Conservation (phyloP, 2,888 invertebrate species). For the Frankliniella fusca region DNA sequence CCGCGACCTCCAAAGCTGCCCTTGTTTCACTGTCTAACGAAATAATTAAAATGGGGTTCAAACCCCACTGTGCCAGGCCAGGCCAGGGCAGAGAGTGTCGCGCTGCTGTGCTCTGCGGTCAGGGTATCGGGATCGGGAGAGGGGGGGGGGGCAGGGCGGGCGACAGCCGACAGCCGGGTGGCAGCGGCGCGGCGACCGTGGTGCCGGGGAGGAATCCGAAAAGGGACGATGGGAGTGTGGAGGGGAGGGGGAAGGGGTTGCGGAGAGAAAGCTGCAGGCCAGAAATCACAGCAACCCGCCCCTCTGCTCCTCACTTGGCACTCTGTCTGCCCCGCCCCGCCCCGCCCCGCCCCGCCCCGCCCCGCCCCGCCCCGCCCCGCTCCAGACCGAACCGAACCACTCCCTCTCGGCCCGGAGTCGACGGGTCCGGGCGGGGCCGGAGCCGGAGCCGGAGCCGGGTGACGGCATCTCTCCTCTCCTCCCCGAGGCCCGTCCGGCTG, state of each 20-base stretch:
- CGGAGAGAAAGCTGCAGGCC: background rate
- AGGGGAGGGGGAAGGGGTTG: background rate
- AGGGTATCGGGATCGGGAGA: background rate
- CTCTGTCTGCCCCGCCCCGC: background rate
- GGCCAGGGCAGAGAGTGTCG: no score
- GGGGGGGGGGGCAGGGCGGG: no score
- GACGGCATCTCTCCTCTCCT: background rate
- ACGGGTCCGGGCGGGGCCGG: no score
- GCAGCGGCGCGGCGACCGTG: background rate
- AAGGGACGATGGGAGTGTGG: background rate
- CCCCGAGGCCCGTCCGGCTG: background rate
- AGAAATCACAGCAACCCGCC: background rate
- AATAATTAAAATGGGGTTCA: no score
- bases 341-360: background rate
- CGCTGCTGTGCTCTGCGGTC: no score
- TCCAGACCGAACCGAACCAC: no score
- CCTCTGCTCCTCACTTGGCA: no score
- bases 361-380: background rate
- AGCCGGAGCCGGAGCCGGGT: background rate
- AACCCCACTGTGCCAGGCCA: no score
- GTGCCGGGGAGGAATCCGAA: background rate
- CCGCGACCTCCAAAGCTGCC: no score
- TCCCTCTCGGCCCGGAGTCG: no score
- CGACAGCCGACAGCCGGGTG: no score
- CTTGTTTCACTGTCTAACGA: no score